These are phyloP conservation scores for Dasyornis broadbenti DNA, from an alignment of 2,113 vertebrate species.

Conservation along the genomic window DNA sequence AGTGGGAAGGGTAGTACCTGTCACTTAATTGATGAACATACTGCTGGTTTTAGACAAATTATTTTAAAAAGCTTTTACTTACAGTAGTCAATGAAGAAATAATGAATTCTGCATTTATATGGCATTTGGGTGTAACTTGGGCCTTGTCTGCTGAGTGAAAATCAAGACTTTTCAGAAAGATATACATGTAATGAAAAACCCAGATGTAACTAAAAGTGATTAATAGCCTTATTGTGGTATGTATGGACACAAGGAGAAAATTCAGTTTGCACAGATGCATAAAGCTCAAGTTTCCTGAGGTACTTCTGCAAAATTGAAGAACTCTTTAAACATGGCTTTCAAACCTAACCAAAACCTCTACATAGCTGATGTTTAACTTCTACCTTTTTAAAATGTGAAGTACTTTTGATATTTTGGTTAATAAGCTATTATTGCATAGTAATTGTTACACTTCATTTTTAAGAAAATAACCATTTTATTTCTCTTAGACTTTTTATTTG, in stretches of 20 bases:
- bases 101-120: not conserved
- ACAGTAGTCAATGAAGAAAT: not conserved
- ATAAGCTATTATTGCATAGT: not conserved
- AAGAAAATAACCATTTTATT: not conserved
- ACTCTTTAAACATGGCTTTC: not conserved
- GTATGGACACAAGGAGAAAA: not conserved
- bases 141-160: not conserved
- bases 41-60: not conserved
- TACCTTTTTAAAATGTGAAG: not conserved
- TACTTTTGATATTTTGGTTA: not conserved
- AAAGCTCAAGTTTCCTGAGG: not conserved
- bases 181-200: not conserved
- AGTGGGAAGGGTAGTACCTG: not conserved
- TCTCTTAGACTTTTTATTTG: not conserved
- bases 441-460: not conserved
- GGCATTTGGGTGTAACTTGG: not conserved
- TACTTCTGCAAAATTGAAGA: not conserved
- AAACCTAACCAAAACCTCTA: not conserved
- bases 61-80: not conserved
- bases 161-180: not conserved
- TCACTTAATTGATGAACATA: not conserved
- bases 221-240: not conserved
- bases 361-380: not conserved
- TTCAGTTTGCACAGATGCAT: not conserved
- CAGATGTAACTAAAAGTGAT: not conserved